Base-by-base conservation (phyloP, 2,113 vertebrate genomes). In the Panurus biarmicus region DNA sequence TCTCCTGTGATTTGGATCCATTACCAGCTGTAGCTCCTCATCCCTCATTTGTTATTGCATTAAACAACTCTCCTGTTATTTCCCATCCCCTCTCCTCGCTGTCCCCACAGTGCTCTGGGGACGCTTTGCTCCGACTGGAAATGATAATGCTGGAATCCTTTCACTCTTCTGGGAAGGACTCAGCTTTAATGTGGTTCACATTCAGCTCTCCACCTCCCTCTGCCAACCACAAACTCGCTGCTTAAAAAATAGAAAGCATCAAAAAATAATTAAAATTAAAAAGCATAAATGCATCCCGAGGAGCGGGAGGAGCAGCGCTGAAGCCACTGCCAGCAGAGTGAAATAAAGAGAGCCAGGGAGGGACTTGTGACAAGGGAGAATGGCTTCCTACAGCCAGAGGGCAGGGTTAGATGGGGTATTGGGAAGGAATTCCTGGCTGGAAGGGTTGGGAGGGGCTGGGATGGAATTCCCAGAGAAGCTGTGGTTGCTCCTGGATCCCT, bases 331-430 rank as follows among this genome's bases (percentile, higher is more conserved):
- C 84, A 76, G 72, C 60, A 47, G 18, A 36, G 35, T 24, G 50
- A 78, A 96, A 47, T 23, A 35, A 85, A n/a, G 50, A n/a, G 50
- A 65, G 50, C 42, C 60, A 23, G n/a, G 35, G 28, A 73, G 69
- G 40, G n/a, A 47, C 7, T 38, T 28, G 1, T 7, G 40, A 29
- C 23, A 40, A 40, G 40, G 35, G 25, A 28, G 19, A 47, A 19
- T 1, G 2, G 23, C 3, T 73, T 56, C 42, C 14, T 69, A 47
- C 14, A 9, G 50, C 29, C 60, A 74, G 19, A 48, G 70, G 4
- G 14, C 22, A 64, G 13, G n/a, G 48, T 0, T 12, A 0, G 80
- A 11, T 38, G 67, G 40, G 80, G 54, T 38, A 0, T 8, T 28
- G 40, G 69, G 40, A 22, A 36, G 57, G 28, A 64, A 36, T 47